Evolutionary conservation across 2,113 vertebrate genomes (phyloP), one percentile per base, ranked within the genome.

Genomic region (Xiphophorus maculatus): DNA sequence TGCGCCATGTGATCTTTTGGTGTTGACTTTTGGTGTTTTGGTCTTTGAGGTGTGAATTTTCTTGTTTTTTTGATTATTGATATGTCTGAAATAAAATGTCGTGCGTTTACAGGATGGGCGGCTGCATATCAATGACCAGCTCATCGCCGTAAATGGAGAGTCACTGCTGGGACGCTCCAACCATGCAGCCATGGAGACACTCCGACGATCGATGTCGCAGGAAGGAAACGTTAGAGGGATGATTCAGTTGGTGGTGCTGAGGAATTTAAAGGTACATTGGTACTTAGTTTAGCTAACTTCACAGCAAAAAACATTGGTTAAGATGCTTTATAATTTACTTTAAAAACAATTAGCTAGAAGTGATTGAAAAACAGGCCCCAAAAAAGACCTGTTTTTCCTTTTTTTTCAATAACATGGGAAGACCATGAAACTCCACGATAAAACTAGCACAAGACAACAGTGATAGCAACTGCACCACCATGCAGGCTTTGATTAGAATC

Each of bases 181-280:
- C 84, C 97, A 97, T 0, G 95, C 97, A 79, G 98, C 97, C 63
- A 98, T 99, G 98, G 97, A 99, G 90, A 97, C 98, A 0, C 94
- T 99, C 0, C 92, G 98, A 12, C 94, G 97, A 66, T 99, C 98
- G 0, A 99, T 99, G 98, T 99, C 98, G 71, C 97, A 97, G 94
- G 97, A 99, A 82, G 98, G 97, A 30, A 99, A 99, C 76, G 93
- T 96, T 0, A 93, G 97, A 37, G 97, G 97, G 42, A 98, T 94
- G 86, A 99, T 98, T 89, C 98, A 99, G 72, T 89, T 99, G 10
- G 95, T 99, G 40, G 94, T 99, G 85, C 92, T 97, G n/a, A 95
- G 98, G 76, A 87, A 89, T 62, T 77, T 94, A 3, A 80, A 90
- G 87, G 87, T 90, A 84, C 33, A 17, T 37, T 37, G 10, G 5